Conservation (phyloP, 2,113 vertebrate species). For the Gambusia holbrooki region DNA sequence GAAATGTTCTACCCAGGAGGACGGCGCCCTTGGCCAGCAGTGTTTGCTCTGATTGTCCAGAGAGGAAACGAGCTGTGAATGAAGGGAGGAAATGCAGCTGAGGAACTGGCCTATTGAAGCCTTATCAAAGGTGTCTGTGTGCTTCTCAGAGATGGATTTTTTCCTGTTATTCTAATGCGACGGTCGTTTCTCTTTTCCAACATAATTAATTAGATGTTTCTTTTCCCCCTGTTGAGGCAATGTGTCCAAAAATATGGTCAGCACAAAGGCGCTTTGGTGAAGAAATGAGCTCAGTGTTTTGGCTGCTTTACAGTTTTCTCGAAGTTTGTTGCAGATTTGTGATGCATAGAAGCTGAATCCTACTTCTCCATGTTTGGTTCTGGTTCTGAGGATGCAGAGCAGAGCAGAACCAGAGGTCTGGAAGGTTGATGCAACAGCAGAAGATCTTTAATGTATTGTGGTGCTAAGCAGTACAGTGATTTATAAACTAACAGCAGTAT, state of each 20-base stretch:
- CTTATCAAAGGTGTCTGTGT: conserved; percentile 18
- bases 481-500: too few species aligned
- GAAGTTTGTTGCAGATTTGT: too few species aligned
- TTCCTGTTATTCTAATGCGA: not conserved
- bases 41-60: conserved; percentile 26
- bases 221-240: not conserved
- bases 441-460: too few species aligned
- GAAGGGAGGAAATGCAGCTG: conserved; percentile 26
- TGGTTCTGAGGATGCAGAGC: too few species aligned
- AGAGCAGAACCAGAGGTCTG: too few species aligned
- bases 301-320: too few species aligned
- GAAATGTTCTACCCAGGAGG: not conserved
- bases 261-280: not conserved
- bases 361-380: too few species aligned
- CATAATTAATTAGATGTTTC: not conserved
- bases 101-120: conserved; percentile 4
- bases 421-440: too few species aligned
- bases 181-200: not conserved
- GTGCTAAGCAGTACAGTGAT: too few species aligned
- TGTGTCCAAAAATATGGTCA: not conserved
- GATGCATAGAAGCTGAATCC: too few species aligned
- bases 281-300: not conserved
- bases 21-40: not conserved
- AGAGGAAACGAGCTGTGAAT: conserved; percentile 18
- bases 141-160: not conserved